These are phyloP conservation scores for Varanus salvator DNA, from an alignment of 2,113 vertebrate genomes.

Conservation along the genomic window DNA sequence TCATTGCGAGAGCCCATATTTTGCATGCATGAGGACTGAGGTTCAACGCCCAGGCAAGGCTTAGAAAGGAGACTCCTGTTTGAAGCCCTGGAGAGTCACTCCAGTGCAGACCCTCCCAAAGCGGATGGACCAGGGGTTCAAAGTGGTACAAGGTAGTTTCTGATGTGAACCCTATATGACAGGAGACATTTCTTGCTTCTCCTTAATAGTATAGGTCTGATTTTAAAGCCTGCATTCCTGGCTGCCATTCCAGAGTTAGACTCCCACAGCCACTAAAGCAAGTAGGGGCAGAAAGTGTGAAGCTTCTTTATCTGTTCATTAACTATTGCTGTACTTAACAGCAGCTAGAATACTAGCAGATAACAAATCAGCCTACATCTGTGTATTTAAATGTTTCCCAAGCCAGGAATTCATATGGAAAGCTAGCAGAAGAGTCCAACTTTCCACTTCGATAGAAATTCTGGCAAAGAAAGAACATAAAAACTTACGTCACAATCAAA, in stretches of 20 bases:
- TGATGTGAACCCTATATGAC: neutral
- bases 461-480: neutral
- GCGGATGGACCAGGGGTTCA: neutral
- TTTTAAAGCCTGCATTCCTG: no score
- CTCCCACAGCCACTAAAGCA: neutral
- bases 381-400: neutral
- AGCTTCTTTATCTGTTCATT: neutral
- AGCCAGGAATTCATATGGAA: neutral
- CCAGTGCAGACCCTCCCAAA: no score
- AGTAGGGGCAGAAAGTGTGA: neutral
- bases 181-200: neutral
- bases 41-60: neutral
- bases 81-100: neutral
- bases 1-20: neutral
- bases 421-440: neutral
- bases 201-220: neutral
- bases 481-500: constrained; percentile 88
- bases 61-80: neutral
- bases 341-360: neutral
- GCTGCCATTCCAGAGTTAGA: neutral
- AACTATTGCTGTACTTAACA: neutral
- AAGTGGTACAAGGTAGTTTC: neutral
- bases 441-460: neutral
- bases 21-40: neutral
- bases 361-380: neutral